Base-by-base conservation (phyloP, 2,888 invertebrate species). In the Ephialtes manifestator region DNA sequence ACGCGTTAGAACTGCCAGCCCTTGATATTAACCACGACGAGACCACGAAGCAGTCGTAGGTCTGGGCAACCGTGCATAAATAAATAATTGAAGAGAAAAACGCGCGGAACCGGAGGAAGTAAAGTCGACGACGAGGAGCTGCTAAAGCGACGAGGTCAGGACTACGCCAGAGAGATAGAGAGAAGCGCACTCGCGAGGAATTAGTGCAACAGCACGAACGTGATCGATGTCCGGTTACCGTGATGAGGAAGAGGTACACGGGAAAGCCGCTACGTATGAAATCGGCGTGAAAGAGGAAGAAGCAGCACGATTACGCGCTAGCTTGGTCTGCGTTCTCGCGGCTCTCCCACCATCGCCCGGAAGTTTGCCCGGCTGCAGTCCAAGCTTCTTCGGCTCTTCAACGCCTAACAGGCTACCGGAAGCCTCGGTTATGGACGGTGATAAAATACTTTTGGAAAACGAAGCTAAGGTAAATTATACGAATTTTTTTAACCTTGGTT, bases 321-420 rank as follows among this genome's bases (percentile, higher is more conserved):
- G 80, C 24, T 60, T 85, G 74, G 81, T 78, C 15, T 74, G 72
- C 31, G 77, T 84, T 75, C 83, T 82, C 53, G 71, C 85, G 67
- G 85, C 65, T 67, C 86, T 87, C 65, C 84, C 87, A 77, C 87
- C 87, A 60, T 80, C 81, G 24, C 84, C 83, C 68, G 84, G 81
- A 70, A 83, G 87, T 78, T 79, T 87, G 60, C 87, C 86, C 70
- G 87, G 87, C 53, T 84, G 85, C 79, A 88, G 88, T 86, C 86
- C 87, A 65, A 88, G 85, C 79, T 81, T 80, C 60, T 85, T 86
- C 58, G 83, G 83, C 75, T 79, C 81, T 24, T 58, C 87, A 28
- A 81, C 86, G 10, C 71, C 79, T 18, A 75, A 48, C 80, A 74
- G 83, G 78, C 85, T 81, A 31, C 82, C 74, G 71, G 85, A 86